These are phyloP conservation scores for Clostera curtula DNA, from an alignment of 2,888 invertebrate genomes.

Conservation along the genomic window DNA sequence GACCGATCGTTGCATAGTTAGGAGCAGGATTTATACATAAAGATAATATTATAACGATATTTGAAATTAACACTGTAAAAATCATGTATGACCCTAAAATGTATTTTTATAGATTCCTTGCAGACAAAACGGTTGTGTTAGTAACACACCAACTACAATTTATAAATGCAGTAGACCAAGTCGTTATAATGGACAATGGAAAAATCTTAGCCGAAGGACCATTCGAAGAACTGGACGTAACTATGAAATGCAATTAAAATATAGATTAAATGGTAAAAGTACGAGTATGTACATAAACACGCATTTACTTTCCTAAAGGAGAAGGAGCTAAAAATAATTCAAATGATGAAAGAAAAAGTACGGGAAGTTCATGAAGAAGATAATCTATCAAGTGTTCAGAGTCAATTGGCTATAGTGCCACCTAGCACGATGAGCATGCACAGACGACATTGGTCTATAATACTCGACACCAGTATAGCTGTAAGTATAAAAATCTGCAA, in stretches of 20 bases:
- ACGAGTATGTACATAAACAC: background rate
- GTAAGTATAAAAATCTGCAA: slow-evolving; percentile 32
- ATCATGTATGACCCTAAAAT: too few species aligned
- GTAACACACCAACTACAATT: slow-evolving; percentile 92
- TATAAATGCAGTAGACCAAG: slow-evolving; percentile 78
- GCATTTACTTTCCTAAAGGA: slow-evolving; percentile 27
- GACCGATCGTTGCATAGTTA: too few species aligned
- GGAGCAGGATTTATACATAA: too few species aligned
- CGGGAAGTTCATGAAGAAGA: slow-evolving; percentile 51
- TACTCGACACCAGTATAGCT: slow-evolving; percentile 38
- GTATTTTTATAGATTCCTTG: slow-evolving; percentile 57
- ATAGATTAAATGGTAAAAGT: background rate
- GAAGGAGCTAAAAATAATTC: slow-evolving; percentile 47
- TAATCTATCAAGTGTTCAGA: slow-evolving; percentile 20
- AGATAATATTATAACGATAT: too few species aligned
- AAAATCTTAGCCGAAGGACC: slow-evolving; percentile 47
- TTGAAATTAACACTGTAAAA: too few species aligned
- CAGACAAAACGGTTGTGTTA: slow-evolving; percentile 81
- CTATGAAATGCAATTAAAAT: slow-evolving; percentile 3
- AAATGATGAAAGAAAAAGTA: slow-evolving; percentile 49
- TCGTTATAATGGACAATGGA: slow-evolving; percentile 60
- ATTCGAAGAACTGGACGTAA: slow-evolving; percentile 54
- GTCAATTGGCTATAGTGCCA: slow-evolving; percentile 25
- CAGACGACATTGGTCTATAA: slow-evolving; percentile 39
- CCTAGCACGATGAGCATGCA: slow-evolving; percentile 45